Evolutionary conservation across 2,797 vertebrate species (phyloP), one percentile per base, ranked within the genome.

Genomic region (Eulemur mongoz): DNA sequence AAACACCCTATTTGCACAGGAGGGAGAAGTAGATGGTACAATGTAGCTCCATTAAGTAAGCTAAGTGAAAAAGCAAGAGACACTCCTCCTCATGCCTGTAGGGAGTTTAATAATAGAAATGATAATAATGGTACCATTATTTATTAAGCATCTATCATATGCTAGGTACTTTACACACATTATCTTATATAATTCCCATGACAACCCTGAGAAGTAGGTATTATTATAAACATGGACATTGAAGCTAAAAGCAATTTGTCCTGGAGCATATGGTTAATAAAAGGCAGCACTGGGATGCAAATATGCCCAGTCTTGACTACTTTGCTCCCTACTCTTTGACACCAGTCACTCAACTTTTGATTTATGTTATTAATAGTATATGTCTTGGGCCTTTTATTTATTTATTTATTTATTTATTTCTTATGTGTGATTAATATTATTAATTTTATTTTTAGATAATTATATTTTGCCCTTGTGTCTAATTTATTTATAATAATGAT

Each of bases 401-500:
- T 9, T 40, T 43, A 43, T 43, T 43, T 43, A 43, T 9, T 40
- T 40, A 40, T 40, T 43, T 43, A 43, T 43, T 43, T 91, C 17
- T 35, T 57, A 48, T 20, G 48, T 65, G 14, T 82, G 32, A 75
- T 69, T 80, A 69, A 81, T 32, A 86, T 76, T 75, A 70, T 72
- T 67, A 30, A 87, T 73, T 94, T 94, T 86, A 87, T 57, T 86
- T 86, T 94, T 30, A 91, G 63, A 65, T 2, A 40, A 88, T 50
- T 76, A 72, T 30, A 73, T 75, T 91, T 93, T 91, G 48, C 61
- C 8, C 38, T 92, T 93, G 11, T 78, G 9, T 59, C 22, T 78
- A 52, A 81, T 69, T 89, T 92, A n/a, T 86, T 96, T 90, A 32
- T 76, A 94, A 48, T 52, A 65, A 73, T 38, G 79, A 78, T 27